Conservation (phyloP, 2,888 invertebrate genomes). For the Rhimphoctona megacephalus region DNA sequence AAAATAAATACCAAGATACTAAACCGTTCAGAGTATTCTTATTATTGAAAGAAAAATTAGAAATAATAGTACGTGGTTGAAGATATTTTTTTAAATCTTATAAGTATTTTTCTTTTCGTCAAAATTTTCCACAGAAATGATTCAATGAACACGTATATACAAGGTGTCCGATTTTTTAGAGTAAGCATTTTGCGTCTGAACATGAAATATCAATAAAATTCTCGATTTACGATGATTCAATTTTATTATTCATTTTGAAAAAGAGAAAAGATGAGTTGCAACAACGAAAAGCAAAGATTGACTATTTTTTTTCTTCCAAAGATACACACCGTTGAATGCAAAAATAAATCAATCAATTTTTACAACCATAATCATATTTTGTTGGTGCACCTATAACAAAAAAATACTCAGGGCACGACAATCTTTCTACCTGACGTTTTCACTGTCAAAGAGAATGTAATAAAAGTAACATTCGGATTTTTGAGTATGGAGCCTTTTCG, state of each 20-base stretch:
- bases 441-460: conserved; percentile 47
- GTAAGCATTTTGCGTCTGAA: background rate
- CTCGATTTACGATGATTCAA: too few relatives aligned
- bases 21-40: background rate
- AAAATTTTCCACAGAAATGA: background rate
- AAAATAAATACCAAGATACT: background rate
- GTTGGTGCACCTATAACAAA: conserved; percentile 24
- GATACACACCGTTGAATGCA: too few relatives aligned
- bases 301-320: too few relatives aligned
- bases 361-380: conserved; percentile 16
- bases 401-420: background rate
- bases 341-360: background rate
- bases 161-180: background rate
- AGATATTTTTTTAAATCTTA: background rate
- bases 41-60: background rate
- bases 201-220: background rate
- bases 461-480: conserved; percentile 57
- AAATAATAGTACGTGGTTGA: background rate
- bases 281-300: background rate
- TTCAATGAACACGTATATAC: background rate
- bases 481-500: conserved; percentile 31
- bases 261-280: background rate
- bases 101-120: background rate
- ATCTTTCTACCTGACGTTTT: conserved; percentile 16
- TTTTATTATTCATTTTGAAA: background rate